Base-by-base conservation (phyloP, 2,797 vertebrate species). In the Adelosebastes latens region DNA sequence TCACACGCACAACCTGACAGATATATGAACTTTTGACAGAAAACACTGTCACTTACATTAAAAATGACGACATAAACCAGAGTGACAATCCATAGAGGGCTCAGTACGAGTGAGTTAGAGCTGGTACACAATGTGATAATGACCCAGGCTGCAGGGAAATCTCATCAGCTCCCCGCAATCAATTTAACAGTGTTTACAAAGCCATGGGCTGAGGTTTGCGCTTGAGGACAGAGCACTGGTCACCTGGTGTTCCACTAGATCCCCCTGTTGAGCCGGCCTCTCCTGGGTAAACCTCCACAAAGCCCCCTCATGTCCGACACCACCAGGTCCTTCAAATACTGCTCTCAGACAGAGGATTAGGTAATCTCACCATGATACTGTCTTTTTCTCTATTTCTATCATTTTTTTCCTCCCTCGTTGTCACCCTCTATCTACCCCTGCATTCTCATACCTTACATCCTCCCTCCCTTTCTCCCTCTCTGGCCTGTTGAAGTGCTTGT, bases 331-430 rank as follows among this genome's bases (percentile, higher is more conserved):
- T 91, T 94, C 90, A 91, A 92, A 92, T 87, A 91, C 89, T 88
- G 79, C 92, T 93, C 88, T 92, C 86, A 92, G 91, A 94, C 87
- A 86, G 92, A 94, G 94, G 93, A 95, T 95, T 93, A 96, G 93
- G 94, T 94, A 89, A 95, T 95, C 93, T 93, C 87, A 72, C 85
- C 88, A 92, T 88, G 89, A 94, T 94, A 92, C 85, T 90, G 91
- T 89, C 86, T 89, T 90, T 93, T 92, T 91, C 90, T 89, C 85
- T 61, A 68, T 93, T 92, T 94, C 88, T 85, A 87, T 87, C 86
- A 83, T 87, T 92, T 89, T 80, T 67, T 56, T 75, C 24, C 78
- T 60, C 71, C 72, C 86, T 81, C 84, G 80, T 69, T 81, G 58
- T 68, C 59, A 63, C 75, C 66, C 32, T 70, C 42, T 83, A 39